Conservation (phyloP, 2,113 vertebrate species). For the Oostethus manadensis region DNA sequence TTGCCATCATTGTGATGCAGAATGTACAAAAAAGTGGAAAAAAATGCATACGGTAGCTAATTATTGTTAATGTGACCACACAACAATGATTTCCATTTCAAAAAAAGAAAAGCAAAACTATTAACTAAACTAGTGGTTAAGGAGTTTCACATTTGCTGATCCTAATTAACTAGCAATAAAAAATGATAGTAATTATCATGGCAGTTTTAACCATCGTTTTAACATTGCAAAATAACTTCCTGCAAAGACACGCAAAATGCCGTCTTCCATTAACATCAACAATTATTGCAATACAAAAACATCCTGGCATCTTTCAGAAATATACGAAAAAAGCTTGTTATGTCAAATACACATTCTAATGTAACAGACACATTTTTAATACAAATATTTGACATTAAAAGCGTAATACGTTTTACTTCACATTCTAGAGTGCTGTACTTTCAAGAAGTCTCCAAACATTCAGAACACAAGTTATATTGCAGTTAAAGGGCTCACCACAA, state of each 20-base stretch:
- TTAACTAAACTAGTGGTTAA: background rate
- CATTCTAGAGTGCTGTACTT: conserved; percentile 59
- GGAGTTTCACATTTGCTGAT: background rate
- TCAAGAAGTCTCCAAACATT: conserved; percentile 63
- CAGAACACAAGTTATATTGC: conserved; percentile 18
- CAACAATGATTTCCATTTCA: too few species aligned
- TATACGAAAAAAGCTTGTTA: conserved; percentile 11
- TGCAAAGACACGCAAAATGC: background rate
- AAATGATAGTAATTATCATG: background rate
- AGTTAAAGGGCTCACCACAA: background rate
- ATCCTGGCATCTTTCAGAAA: background rate
- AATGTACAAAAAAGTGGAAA: background rate
- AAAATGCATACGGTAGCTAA: too few species aligned
- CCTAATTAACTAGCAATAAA: background rate
- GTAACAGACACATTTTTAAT: conserved; percentile 9
- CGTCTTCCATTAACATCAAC: background rate
- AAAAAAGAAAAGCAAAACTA: background rate
- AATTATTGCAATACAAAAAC: background rate
- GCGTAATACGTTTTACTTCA: conserved; percentile 25
- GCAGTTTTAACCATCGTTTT: too few species aligned
- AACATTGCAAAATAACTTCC: background rate
- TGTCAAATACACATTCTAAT: conserved; percentile 14
- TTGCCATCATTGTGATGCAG: background rate
- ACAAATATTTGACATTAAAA: conserved; percentile 17
- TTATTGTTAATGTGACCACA: too few species aligned